Evolutionary conservation across 2,113 vertebrate species (phyloP).

Genomic region (Bothrops jararaca): DNA sequence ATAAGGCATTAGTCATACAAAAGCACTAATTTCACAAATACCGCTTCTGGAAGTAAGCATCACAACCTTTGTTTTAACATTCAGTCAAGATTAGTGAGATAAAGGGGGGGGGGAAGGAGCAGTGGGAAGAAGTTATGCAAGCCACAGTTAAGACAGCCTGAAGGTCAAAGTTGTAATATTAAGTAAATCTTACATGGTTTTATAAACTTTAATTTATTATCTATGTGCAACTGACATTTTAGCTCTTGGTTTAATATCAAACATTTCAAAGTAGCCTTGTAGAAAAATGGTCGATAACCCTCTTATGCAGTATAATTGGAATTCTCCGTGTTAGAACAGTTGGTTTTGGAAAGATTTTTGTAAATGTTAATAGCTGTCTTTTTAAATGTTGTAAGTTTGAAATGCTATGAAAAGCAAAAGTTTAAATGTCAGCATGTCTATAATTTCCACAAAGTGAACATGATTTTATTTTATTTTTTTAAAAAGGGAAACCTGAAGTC

Average conservation of each 20-base stretch:
- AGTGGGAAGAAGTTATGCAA: conserved; percentile 59
- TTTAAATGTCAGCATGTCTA: conserved; percentile 78
- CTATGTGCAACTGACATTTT: conserved; percentile 79
- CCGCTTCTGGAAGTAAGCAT: conserved; percentile 48
- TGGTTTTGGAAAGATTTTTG: conserved; percentile 79
- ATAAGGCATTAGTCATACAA: conserved; percentile 2
- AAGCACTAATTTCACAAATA: conserved; percentile 26
- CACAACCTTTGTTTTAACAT: conserved; percentile 64
- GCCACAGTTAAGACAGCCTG: conserved; percentile 63
- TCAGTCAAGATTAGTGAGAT: conserved; percentile 58
- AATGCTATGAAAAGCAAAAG: conserved; percentile 80
- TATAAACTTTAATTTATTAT: conserved; percentile 81
- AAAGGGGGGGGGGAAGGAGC: conserved; percentile 32
- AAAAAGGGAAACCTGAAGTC: conserved; percentile 53
- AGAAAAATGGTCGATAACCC: conserved; percentile 75
- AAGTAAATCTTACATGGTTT: conserved; percentile 79
- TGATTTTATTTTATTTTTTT: conserved; percentile 59
- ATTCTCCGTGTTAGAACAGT: conserved; percentile 78
- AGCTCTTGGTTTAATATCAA: conserved; percentile 77
- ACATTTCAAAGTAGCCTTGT: conserved; percentile 76
- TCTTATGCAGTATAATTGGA: conserved; percentile 78
- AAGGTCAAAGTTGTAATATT: conserved; percentile 80
- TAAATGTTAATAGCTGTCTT: conserved; percentile 83
- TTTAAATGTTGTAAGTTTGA: conserved; percentile 77
- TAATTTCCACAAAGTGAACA: conserved; percentile 76